These are phyloP conservation scores for Protodeltote pygarga DNA, from an alignment of 2,888 invertebrate genomes.

Conservation along the genomic window DNA sequence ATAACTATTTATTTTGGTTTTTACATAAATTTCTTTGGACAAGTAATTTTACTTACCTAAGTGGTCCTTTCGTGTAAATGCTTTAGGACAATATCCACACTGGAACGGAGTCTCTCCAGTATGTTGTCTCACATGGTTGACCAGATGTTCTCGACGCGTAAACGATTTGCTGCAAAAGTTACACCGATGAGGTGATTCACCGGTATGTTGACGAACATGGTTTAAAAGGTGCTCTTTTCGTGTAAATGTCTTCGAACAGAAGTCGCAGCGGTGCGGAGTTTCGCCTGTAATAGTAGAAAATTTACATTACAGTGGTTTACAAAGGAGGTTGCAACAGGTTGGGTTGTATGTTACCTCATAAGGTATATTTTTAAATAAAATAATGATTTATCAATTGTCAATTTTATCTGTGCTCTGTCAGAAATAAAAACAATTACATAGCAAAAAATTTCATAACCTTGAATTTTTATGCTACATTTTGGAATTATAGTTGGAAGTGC, in stretches of 20 bases:
- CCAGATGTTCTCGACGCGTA: conserved; percentile 94
- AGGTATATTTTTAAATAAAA: too few species aligned
- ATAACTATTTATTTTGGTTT: too few species aligned
- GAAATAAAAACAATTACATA: too few species aligned
- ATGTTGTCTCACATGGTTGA: conserved; percentile 94
- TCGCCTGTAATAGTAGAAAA: conserved; percentile 81
- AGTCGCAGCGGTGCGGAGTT: conserved; percentile 92
- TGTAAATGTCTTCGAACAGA: conserved; percentile 93
- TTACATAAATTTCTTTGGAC: too few species aligned
- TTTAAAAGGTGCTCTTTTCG: conserved; percentile 92
- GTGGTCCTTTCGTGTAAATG: conserved; percentile 94
- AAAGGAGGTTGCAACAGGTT: too few species aligned
- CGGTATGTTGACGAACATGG: conserved; percentile 93
- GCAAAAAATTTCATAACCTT: too few species aligned
- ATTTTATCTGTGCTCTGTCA: too few species aligned
- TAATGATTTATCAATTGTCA: too few species aligned
- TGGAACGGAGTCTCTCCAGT: conserved; percentile 92
- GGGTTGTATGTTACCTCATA: too few species aligned
- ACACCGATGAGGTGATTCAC: conserved; percentile 94
- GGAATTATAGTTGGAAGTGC: too few species aligned
- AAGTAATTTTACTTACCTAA: conserved; percentile 73
- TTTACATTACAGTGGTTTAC: too few species aligned
- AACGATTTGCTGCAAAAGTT: conserved; percentile 95
- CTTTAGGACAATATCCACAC: conserved; percentile 94
- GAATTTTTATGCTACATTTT: too few species aligned